These are phyloP conservation scores for Auanema freiburgensis DNA, from an alignment of 2,888 invertebrate species.

Conservation along the genomic window DNA sequence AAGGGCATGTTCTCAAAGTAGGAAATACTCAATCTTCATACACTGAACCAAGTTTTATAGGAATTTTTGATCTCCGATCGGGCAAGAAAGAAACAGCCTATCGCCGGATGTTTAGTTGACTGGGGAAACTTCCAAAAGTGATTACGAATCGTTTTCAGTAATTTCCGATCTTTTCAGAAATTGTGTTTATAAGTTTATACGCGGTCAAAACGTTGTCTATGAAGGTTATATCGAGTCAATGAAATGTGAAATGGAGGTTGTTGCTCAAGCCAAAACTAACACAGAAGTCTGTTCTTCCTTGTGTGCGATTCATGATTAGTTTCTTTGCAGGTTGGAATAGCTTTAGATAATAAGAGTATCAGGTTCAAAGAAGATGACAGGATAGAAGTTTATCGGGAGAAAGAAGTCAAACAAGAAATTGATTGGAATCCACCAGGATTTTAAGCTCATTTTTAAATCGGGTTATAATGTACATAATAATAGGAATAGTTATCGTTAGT, in stretches of 20 bases:
- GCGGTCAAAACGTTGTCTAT: constrained; percentile 39
- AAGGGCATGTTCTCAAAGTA: constrained; percentile 61
- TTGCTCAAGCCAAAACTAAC: constrained; percentile 44
- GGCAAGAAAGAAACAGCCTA: constrained; percentile 74
- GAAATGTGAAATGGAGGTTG: constrained; percentile 53
- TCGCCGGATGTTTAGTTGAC: constrained; percentile 59
- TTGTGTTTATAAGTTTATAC: constrained; percentile 45
- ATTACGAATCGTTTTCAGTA: constrained; percentile 2
- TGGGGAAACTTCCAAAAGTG: constrained; percentile 61
- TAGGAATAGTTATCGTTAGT: not conserved
- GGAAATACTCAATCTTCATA: not conserved
- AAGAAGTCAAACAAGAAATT: constrained; percentile 74
- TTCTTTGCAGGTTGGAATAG: constrained; percentile 32
- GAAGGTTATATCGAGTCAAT: constrained; percentile 59
- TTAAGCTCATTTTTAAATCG: constrained; percentile 20
- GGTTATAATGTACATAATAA: not conserved
- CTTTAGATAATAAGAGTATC: constrained; percentile 43
- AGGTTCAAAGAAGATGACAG: constrained; percentile 73
- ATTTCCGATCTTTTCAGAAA: constrained; percentile 27
- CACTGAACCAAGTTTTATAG: constrained; percentile 8
- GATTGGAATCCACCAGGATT: constrained; percentile 68
- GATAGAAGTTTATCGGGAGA: constrained; percentile 78
- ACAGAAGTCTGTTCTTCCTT: constrained; percentile 29
- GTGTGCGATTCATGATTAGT: not conserved
- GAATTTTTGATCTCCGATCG: constrained; percentile 73